These are phyloP conservation scores for Drosophila neutralis DNA, from an alignment of 2,888 invertebrate species.

Conservation along the genomic window DNA sequence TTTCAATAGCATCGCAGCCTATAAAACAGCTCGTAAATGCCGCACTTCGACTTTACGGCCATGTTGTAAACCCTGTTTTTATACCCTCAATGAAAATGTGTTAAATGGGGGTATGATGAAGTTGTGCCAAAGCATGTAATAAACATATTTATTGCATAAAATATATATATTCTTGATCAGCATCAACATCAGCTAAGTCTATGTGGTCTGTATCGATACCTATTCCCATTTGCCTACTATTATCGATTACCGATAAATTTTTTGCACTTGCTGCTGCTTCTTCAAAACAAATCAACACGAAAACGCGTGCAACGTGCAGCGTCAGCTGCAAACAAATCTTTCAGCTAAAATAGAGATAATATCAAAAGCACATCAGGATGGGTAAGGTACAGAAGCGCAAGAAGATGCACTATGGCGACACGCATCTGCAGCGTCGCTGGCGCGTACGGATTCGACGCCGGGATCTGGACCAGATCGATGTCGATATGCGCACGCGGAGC, in stretches of 20 bases:
- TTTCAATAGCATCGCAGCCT: conserved; percentile 51
- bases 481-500: conserved; percentile 87
- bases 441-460: conserved; percentile 91
- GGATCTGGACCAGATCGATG: conserved; percentile 93
- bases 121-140: background rate
- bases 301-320: conserved; percentile 72
- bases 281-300: conserved; percentile 23
- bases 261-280: background rate
- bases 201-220: background rate
- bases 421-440: conserved; percentile 91
- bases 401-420: conserved; percentile 92
- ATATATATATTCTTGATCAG: background rate
- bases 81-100: background rate
- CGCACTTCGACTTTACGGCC: conserved; percentile 42
- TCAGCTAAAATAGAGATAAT: conserved; percentile 2
- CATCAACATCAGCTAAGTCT: background rate
- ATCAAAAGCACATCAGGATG: conserved; percentile 72
- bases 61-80: conserved; percentile 42
- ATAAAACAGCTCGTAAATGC: conserved; percentile 75
- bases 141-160: background rate
- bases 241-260: background rate
- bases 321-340: conserved; percentile 14
- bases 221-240: background rate
- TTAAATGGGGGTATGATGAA: background rate
- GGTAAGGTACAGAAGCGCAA: conserved; percentile 91